These are phyloP conservation scores for Cebus imitator DNA, from an alignment of 2,113 vertebrate species.

Conservation along the genomic window DNA sequence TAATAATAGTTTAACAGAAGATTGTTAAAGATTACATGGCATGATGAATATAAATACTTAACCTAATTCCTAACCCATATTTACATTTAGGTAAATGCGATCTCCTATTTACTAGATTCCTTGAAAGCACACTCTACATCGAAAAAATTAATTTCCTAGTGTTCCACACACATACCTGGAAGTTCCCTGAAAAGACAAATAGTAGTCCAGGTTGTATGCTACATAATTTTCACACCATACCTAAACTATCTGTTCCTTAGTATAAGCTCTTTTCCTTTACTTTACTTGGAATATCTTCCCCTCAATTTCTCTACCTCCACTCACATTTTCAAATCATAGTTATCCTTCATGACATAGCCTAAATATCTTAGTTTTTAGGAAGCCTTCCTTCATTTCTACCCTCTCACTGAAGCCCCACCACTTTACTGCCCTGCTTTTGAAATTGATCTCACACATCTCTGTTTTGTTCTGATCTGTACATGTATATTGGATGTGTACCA, in stretches of 20 bases:
- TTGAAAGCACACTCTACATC: neutral
- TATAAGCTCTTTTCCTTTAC: neutral
- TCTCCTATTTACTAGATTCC: neutral
- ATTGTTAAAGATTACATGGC: neutral
- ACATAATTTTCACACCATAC: neutral
- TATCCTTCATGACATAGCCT: neutral
- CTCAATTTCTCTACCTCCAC: neutral
- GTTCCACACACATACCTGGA: neutral
- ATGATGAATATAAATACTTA: neutral
- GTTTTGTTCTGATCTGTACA: neutral
- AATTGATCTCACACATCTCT: neutral
- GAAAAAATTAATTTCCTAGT: neutral
- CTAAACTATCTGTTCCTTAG: neutral
- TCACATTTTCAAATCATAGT: neutral
- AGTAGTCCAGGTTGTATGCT: accelerated
- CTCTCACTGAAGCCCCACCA: neutral
- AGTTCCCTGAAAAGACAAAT: neutral
- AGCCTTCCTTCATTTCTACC: neutral
- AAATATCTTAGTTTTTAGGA: neutral
- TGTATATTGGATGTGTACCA: neutral
- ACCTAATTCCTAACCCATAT: neutral
- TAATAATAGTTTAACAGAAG: neutral
- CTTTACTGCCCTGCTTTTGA: neutral
- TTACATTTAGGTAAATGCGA: neutral
- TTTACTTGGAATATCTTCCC: neutral